Percentiles rank a stretch among this genome's conserved stretches.
These are phyloP conservation scores for Manduca sexta DNA, from an alignment of 1,140 invertebrate genomes.

Conservation along the genomic window DNA sequence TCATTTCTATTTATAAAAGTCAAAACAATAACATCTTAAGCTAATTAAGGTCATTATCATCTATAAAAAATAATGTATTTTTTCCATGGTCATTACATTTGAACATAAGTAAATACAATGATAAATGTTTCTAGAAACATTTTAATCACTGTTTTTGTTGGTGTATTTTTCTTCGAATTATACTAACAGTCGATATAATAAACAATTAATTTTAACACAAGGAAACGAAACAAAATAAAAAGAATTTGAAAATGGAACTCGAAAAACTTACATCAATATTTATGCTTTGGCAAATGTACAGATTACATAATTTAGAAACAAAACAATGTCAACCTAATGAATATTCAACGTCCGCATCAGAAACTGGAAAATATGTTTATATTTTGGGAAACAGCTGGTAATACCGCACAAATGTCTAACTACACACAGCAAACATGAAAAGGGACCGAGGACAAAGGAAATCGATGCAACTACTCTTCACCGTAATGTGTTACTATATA, in stretches of 20 bases:
- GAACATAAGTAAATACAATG: too few relatives aligned
- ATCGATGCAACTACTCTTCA: slow-evolving; percentile 48
- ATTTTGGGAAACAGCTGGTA: slow-evolving; percentile 35
- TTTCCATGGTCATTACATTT: too few relatives aligned
- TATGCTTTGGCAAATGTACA: slow-evolving; percentile 5
- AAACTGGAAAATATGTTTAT: slow-evolving; percentile 16
- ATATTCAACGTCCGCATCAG: slow-evolving; percentile 16
- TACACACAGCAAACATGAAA: slow-evolving; percentile 22
- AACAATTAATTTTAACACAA: neutral
- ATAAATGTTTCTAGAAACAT: too few relatives aligned
- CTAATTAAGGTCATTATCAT: too few relatives aligned
- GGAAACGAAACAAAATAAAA: neutral
- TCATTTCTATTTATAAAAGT: too few relatives aligned
- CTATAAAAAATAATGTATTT: too few relatives aligned
- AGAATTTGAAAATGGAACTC: neutral
- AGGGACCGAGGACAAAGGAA: slow-evolving; percentile 67
- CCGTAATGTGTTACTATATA: slow-evolving; percentile 6
- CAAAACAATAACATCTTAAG: too few relatives aligned
- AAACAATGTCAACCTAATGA: slow-evolving; percentile 26
- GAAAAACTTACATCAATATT: neutral
- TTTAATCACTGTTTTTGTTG: too few relatives aligned
- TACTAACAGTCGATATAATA: too few relatives aligned
- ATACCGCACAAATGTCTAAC: slow-evolving; percentile 13
- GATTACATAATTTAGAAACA: slow-evolving; percentile 41
- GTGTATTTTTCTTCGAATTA: too few relatives aligned